Evolutionary conservation across 2,797 vertebrate genomes (phyloP).

Genomic region (Myotis pilosus): DNA sequence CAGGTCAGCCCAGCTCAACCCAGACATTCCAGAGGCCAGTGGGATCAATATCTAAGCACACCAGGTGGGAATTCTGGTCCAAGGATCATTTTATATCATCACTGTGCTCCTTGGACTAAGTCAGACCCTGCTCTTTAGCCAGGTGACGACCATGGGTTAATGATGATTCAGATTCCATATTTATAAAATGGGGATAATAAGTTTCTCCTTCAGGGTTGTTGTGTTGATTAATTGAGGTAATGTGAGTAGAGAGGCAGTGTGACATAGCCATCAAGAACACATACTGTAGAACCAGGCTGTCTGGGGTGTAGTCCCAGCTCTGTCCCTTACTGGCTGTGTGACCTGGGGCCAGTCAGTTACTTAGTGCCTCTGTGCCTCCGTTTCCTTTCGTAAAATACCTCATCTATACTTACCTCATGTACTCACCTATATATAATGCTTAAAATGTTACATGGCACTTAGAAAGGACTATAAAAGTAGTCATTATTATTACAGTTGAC

Average conservation of each 20-base stretch:
- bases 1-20: neutral
- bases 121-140: neutral
- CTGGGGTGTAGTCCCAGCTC: neutral
- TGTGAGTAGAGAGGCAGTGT: neutral
- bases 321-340: neutral
- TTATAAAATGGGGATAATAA: neutral
- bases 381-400: conserved; percentile 37
- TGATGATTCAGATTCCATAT: neutral
- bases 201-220: conserved; percentile 9
- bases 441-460: conserved; percentile 7
- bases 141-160: neutral
- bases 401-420: neutral
- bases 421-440: neutral
- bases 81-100: neutral
- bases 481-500: neutral
- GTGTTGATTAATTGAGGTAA: neutral
- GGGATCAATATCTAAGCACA: neutral
- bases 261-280: neutral
- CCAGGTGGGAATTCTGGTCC: neutral
- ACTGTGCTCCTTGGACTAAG: neutral
- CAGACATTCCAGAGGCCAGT: neutral
- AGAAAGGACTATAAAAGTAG: neutral
- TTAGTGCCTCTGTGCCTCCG: neutral
- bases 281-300: neutral
- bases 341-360: neutral